These are phyloP conservation scores for Gymnoscopelus braueri DNA, from an alignment of 2,797 vertebrate species.

Conservation along the genomic window DNA sequence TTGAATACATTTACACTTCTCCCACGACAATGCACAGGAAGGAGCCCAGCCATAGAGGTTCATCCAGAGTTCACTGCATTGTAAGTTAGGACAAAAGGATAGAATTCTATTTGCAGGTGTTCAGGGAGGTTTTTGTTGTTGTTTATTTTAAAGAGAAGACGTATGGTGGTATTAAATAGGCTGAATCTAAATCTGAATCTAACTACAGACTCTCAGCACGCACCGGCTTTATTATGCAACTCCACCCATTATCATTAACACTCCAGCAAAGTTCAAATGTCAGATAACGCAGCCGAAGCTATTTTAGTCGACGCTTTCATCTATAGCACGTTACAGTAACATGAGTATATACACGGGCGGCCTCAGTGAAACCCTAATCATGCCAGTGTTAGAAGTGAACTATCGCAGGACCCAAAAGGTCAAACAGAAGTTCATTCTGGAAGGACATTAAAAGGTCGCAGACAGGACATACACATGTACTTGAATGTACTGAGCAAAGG, in stretches of 20 bases:
- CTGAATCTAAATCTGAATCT: not conserved
- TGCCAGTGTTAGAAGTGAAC: conserved; percentile 11
- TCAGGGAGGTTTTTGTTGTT: too few species aligned
- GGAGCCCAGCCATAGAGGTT: too few species aligned
- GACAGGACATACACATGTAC: conserved; percentile 10
- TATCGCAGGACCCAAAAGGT: conserved; percentile 28
- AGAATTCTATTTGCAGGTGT: too few species aligned
- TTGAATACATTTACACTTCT: too few species aligned
- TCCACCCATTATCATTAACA: not conserved
- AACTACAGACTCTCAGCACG: not conserved
- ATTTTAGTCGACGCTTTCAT: not conserved
- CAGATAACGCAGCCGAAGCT: not conserved
- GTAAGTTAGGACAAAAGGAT: too few species aligned
- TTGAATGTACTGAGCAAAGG: not conserved
- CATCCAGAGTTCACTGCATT: too few species aligned
- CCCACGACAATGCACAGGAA: too few species aligned
- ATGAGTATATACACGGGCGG: not conserved
- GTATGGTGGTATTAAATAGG: not conserved
- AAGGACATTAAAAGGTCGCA: conserved; percentile 8
- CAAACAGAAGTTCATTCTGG: conserved; percentile 9
- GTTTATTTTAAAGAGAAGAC: too few species aligned
- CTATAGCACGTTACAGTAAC: not conserved
- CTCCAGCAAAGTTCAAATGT: not conserved
- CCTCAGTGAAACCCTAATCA: not conserved
- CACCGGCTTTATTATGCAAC: not conserved